A percentile compares a stretch with the other conserved stretches of the same genome.
Evolutionary conservation across 2,113 vertebrate genomes (phyloP).

Genomic region (Epinephelus moara): DNA sequence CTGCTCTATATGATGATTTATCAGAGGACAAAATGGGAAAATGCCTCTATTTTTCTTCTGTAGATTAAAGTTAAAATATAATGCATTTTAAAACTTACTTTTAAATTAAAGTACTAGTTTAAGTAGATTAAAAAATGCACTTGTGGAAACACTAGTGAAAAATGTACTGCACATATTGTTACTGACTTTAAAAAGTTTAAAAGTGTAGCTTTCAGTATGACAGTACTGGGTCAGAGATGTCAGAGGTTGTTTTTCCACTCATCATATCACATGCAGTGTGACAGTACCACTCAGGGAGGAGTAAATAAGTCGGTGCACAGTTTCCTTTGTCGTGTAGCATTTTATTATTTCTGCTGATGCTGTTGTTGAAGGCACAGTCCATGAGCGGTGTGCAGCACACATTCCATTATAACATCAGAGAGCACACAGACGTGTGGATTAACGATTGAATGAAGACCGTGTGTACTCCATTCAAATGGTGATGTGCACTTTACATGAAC

Average conservation of each 20-base stretch:
- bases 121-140: neutral
- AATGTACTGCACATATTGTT: neutral
- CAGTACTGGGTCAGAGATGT: neutral
- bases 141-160: neutral
- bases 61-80: neutral
- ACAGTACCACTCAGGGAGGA: neutral
- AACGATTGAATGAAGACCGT: neutral
- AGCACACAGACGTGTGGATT: neutral
- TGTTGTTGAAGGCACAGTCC: neutral
- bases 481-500: neutral
- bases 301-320: neutral
- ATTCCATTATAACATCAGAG: neutral
- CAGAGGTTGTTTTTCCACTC: neutral
- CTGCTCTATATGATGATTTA: neutral
- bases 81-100: neutral
- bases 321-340: neutral
- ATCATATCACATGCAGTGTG: neutral
- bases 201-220: neutral
- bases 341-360: neutral
- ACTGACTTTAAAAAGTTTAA: neutral
- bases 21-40: neutral
- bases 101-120: neutral
- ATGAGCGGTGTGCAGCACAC: neutral
- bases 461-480: neutral
- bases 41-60: neutral